Conservation (phyloP, 2,113 vertebrate genomes). For the Seriola rivoliana region DNA sequence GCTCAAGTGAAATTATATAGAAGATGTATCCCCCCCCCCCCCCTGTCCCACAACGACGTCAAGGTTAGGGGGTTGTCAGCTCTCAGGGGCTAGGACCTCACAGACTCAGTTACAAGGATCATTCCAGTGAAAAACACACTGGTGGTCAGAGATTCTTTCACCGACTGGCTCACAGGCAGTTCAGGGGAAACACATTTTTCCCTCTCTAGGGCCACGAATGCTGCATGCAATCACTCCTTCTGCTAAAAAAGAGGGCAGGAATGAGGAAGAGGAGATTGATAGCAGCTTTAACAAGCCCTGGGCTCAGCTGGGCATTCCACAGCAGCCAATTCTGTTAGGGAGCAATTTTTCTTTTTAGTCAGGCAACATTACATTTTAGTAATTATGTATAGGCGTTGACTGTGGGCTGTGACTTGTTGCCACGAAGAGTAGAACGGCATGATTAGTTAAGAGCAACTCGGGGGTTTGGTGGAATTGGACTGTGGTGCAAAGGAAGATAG, state of each 20-base stretch:
- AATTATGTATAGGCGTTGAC: slow-evolving; percentile 47
- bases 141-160: slow-evolving; percentile 64
- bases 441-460: slow-evolving; percentile 31
- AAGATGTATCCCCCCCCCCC: slow-evolving; percentile 47
- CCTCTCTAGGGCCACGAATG: slow-evolving; percentile 61
- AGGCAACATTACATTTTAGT: slow-evolving; percentile 54
- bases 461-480: slow-evolving; percentile 6
- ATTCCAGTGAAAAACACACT: slow-evolving; percentile 65
- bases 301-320: slow-evolving; percentile 66
- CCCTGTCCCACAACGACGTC: slow-evolving; percentile 14
- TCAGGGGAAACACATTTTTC: slow-evolving; percentile 58
- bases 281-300: slow-evolving; percentile 59
- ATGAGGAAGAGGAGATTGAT: slow-evolving; percentile 72
- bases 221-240: slow-evolving; percentile 73
- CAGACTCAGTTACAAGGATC: slow-evolving; percentile 69
- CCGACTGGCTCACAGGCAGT: slow-evolving; percentile 41
- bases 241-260: slow-evolving; percentile 63
- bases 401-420: slow-evolving; percentile 43
- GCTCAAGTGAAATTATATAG: slow-evolving; percentile 58
- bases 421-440: slow-evolving; percentile 39
- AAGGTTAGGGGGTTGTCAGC: slow-evolving; percentile 50
- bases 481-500: background rate
- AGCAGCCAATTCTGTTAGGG: slow-evolving; percentile 47
- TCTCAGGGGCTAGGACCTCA: slow-evolving; percentile 55
- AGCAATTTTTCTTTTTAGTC: slow-evolving; percentile 39